A percentile compares a stretch with the other conserved stretches of the same genome.
Conservation (phyloP, 2,797 vertebrate species). For the Peromyscus aztecus region DNA sequence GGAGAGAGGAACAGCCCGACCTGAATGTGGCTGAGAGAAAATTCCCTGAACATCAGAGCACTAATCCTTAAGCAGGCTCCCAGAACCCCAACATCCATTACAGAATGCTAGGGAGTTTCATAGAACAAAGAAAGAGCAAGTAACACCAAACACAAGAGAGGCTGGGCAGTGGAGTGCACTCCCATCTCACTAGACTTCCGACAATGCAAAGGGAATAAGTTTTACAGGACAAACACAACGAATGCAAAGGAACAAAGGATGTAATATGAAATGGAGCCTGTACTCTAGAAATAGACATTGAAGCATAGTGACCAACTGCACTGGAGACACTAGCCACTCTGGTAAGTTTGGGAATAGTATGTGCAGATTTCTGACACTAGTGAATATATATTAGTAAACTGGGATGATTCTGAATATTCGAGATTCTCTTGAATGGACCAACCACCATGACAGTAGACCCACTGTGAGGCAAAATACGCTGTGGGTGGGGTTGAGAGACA, state of each 20-base stretch:
- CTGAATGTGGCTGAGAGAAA: conserved; percentile 59
- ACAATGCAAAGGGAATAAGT: not conserved
- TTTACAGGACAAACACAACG: conserved; percentile 59
- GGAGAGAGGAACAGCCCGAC: not conserved
- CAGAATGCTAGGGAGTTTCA: not conserved
- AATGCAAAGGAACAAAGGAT: conserved; percentile 1
- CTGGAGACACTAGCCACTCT: not conserved
- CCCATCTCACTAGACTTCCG: not conserved
- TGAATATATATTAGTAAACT: conserved; percentile 9
- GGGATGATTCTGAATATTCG: conserved; percentile 3
- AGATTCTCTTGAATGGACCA: not conserved
- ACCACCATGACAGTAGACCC: not conserved
- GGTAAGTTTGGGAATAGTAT: conserved; percentile 17
- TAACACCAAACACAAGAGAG: not conserved
- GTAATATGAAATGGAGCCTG: conserved; percentile 61
- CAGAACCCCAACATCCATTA: not conserved
- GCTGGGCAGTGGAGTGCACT: conserved; percentile 39
- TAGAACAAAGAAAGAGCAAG: conserved; percentile 50
- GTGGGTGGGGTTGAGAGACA: not conserved
- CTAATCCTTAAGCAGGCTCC: conserved; percentile 11
- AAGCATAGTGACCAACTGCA: not conserved
- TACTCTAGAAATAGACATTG: conserved; percentile 39
- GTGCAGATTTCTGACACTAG: conserved; percentile 13
- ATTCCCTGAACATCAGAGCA: conserved; percentile 2
- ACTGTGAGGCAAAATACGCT: not conserved